These are phyloP conservation scores for Notarius lentiginosus DNA, from an alignment of 2,113 vertebrate genomes.

Conservation along the genomic window DNA sequence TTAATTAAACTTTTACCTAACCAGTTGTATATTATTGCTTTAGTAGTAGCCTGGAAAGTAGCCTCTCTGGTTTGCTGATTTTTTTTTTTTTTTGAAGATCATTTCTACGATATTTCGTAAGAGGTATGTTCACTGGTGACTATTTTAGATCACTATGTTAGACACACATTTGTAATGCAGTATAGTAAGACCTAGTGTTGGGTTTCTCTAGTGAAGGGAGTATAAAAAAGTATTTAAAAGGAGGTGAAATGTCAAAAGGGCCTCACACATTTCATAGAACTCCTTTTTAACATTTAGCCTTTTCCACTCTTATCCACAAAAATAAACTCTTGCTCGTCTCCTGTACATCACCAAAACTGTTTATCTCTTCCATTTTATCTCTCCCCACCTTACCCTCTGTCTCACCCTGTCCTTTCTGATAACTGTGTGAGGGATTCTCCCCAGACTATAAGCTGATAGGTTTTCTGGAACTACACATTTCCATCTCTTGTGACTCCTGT, in stretches of 20 bases:
- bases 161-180: neutral
- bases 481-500: conserved; percentile 40
- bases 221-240: neutral
- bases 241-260: neutral
- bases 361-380: conserved; percentile 22
- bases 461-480: conserved; percentile 43
- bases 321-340: neutral
- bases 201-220: neutral
- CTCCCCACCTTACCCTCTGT: neutral
- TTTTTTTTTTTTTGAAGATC: neutral
- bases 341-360: neutral
- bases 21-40: neutral
- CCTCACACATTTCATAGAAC: neutral
- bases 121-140: neutral
- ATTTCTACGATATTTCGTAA: neutral
- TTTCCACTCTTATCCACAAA: neutral
- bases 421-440: conserved; percentile 54
- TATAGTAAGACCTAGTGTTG: neutral
- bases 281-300: conserved; percentile 34
- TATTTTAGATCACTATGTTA: neutral
- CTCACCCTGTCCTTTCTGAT: conserved; percentile 40
- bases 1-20: neutral
- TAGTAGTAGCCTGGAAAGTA: neutral
- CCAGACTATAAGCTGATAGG: conserved; percentile 59
- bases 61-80: neutral